Percentiles rank a stretch among this genome's conserved stretches.
phyloP scores from a whole-genome alignment of 2,888 invertebrate species.

The Nomada fabriciana region DNA sequence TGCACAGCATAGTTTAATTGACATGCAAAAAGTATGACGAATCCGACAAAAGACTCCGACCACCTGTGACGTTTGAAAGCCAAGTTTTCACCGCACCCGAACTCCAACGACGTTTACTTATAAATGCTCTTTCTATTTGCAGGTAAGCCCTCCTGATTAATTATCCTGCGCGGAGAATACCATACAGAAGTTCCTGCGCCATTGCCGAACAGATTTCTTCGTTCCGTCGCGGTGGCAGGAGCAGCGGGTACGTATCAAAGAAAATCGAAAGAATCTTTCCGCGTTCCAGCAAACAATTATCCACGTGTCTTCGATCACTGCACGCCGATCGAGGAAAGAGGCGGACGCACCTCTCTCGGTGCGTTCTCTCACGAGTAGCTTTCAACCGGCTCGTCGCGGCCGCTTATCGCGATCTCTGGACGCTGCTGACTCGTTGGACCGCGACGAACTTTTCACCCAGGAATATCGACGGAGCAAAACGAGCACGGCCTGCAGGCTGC shows the following conservation, averaged over 20 bases:
- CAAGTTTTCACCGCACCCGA: too few species aligned
- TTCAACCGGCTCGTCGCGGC: constrained; percentile 14
- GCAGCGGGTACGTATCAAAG: not conserved
- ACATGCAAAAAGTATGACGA: not conserved
- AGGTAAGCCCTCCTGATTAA: not conserved
- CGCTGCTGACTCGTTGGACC: constrained; percentile 41
- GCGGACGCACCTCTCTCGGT: not conserved
- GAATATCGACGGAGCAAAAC: constrained; percentile 25
- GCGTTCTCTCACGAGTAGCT: constrained; percentile 33
- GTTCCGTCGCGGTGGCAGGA: too few species aligned
- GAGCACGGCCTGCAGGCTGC: constrained; percentile 18
- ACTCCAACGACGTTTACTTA: not conserved
- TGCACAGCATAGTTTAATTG: not conserved
- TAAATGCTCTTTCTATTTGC: not conserved
- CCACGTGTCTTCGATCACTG: not conserved
- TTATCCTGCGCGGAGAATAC: not conserved
- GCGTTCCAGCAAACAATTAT: constrained; percentile 4
- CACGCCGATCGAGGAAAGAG: not conserved
- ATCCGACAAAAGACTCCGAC: not conserved
- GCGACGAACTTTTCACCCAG: constrained; percentile 47
- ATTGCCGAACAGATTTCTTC: not conserved
- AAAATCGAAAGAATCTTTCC: not conserved
- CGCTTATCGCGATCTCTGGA: constrained; percentile 54
- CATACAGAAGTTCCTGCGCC: not conserved
- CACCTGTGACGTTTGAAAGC: not conserved